A percentile compares a stretch with the other conserved stretches of the same genome.
Evolutionary conservation across 2,113 vertebrate species (phyloP).

Genomic region (Sphaerodactylus townsendi): DNA sequence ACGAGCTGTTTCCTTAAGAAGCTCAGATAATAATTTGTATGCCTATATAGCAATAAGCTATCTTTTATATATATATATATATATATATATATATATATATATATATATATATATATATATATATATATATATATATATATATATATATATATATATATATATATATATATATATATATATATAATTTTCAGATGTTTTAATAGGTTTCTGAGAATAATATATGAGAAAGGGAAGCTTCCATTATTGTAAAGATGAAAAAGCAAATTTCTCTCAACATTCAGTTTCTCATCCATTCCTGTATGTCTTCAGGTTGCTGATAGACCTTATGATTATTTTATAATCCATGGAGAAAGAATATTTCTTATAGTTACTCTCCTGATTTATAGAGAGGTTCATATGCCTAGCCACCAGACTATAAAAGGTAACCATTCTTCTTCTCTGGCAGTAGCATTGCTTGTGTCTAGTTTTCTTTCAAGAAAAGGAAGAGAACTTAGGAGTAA

Average conservation of each 20-base stretch:
- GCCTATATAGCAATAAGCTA: conserved; percentile 1
- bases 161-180: background rate
- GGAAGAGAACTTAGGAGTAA: background rate
- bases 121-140: background rate
- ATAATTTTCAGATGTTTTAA: background rate
- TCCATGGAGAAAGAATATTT: background rate
- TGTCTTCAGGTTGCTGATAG: background rate
- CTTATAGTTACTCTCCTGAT: background rate
- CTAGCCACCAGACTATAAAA: background rate
- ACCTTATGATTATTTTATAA: background rate
- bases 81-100: background rate
- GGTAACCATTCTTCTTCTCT: background rate
- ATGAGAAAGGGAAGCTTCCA: background rate
- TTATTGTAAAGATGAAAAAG: background rate
- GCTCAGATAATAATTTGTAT: background rate
- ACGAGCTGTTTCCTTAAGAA: background rate
- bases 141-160: background rate
- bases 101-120: background rate
- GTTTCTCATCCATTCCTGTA: background rate
- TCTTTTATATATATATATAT: too few relatives aligned
- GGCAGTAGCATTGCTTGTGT: background rate
- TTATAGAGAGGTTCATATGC: background rate
- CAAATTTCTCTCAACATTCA: background rate
- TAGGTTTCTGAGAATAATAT: background rate
- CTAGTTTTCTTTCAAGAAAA: background rate